A percentile compares a stretch with the other conserved stretches of the same genome.
Conservation (phyloP, 2,888 invertebrate species). For the Conchocele bisecta region DNA sequence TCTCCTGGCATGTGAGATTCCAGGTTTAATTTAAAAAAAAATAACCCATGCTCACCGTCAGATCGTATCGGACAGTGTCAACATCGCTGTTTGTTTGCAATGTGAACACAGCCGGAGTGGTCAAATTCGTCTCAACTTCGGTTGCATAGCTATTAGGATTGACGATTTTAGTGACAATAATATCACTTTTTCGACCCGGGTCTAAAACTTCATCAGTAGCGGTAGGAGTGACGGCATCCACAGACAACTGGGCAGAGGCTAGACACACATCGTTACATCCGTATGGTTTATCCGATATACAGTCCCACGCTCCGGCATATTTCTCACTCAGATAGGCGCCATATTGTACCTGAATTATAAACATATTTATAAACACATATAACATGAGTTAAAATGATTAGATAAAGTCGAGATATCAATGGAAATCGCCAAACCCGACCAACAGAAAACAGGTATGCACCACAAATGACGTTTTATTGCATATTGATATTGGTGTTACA, state of each 20-base stretch:
- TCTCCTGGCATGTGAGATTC: too few relatives aligned
- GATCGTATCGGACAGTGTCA: too few relatives aligned
- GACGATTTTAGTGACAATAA: neutral
- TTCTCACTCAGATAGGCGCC: neutral
- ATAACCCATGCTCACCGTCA: too few relatives aligned
- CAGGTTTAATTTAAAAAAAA: too few relatives aligned
- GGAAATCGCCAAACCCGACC: too few relatives aligned
- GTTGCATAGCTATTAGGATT: neutral
- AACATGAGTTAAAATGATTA: too few relatives aligned
- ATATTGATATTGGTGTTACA: too few relatives aligned
- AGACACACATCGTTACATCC: neutral
- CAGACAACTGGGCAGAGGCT: neutral
- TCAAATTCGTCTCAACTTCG: neutral
- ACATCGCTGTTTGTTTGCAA: neutral
- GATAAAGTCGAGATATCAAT: too few relatives aligned
- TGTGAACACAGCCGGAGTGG: neutral
- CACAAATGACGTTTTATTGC: too few relatives aligned
- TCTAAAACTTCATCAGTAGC: neutral
- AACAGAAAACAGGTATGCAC: too few relatives aligned
- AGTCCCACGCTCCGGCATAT: neutral
- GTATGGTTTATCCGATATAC: neutral
- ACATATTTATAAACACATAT: neutral
- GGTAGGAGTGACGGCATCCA: neutral
- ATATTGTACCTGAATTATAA: neutral
- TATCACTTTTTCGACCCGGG: neutral